Base-by-base conservation (phyloP, 2,797 vertebrate genomes). In the Xenentodon cancila region DNA sequence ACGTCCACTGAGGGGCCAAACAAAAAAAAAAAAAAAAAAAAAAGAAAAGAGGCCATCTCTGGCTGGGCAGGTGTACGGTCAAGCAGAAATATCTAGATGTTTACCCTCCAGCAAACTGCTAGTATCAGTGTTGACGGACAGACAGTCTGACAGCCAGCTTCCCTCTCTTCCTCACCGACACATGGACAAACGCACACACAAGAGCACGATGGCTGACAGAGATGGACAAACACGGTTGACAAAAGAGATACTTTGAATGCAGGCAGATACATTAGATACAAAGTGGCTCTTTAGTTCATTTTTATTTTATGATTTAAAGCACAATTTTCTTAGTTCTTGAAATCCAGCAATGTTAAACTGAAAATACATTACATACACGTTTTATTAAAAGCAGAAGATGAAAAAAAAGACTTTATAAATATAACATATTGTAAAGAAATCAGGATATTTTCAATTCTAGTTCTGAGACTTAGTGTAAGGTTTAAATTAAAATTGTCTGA, bases 51-150 rank as follows among this genome's bases (percentile, higher is more conserved):
- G 84, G 79, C 77, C 54, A 73, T 87, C 84, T 88, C 80, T 86
- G 88, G 84, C 88, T 88, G 83, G 82, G 83, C 86, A 87, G 89
- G 77, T 84, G 89, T 85, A 91, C 88, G 81, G 87, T 91, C 86
- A 89, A 92, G 89, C 90, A 89, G 88, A 93, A 91, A 91, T 90
- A 89, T 89, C 82, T 71, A 77, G 80, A 83, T 91, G 88, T 91
- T 89, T 89, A 84, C 88, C 88, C 88, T 90, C 82, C 88, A 87
- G 88, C 87, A 88, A 88, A 83, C 82, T 82, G 70, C 84, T 70
- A 74, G 88, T 88, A 90, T 90, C 84, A 88, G 78, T 74, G 70
- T 84, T 93, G 93, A 93, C 91, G 92, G 92, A 88, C 80, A 84
- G 88, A 81, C 83, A 84, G 84, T 63, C 80, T 83, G 85, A 88